phyloP scores from a whole-genome alignment of 2,113 vertebrate genomes.

The Atlantisia rogersi region DNA sequence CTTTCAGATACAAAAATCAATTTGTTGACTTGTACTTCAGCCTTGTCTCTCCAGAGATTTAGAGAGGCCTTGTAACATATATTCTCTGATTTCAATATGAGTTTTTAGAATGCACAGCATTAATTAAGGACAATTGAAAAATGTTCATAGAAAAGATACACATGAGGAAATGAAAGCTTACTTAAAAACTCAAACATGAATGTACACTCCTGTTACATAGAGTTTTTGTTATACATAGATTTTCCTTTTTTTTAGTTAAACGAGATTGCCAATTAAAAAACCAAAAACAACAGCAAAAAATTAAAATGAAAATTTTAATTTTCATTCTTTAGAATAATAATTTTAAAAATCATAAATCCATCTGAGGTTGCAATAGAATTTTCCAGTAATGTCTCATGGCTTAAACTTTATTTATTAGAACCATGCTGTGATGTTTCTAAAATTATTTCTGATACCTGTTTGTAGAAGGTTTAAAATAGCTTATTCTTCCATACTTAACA shows the following conservation, averaged over 20 bases:
- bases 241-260: background rate
- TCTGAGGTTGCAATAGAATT: background rate
- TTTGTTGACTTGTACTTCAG: background rate
- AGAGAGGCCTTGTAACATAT: background rate
- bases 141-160: background rate
- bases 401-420: background rate
- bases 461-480: background rate
- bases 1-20: background rate
- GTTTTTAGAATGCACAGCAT: accelerated
- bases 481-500: background rate
- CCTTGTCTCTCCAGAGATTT: background rate
- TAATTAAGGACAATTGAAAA: background rate
- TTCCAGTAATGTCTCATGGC: background rate
- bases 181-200: background rate
- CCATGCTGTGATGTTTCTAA: background rate
- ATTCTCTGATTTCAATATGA: background rate
- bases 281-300: no score
- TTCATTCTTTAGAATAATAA: background rate
- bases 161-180: background rate
- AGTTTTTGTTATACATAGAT: background rate
- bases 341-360: background rate
- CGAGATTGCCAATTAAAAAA: background rate
- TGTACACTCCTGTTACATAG: background rate
- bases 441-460: background rate
- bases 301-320: background rate